phyloP scores from a whole-genome alignment of 1,140 invertebrate genomes.

The Agrilus planipennis region DNA sequence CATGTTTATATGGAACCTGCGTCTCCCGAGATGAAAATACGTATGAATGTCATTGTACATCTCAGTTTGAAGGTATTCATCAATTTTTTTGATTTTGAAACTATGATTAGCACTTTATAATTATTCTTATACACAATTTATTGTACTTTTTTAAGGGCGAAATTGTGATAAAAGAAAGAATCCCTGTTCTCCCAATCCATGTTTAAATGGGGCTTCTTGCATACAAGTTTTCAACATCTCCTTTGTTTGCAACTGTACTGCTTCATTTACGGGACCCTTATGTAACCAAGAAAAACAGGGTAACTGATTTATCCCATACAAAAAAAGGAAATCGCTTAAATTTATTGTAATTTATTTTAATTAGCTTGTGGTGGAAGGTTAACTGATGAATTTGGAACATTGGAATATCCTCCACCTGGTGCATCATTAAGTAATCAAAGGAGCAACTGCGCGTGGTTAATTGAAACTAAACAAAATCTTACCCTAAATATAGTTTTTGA shows the following conservation, averaged over 20 bases:
- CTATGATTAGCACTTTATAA: too few species aligned
- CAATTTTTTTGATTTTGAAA: not conserved
- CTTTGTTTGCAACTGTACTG: slow-evolving; percentile 45
- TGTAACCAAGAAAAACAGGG: slow-evolving; percentile 40
- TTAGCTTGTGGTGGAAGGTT: slow-evolving; percentile 55
- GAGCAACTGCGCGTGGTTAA: slow-evolving; percentile 70
- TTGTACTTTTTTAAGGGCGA: slow-evolving; percentile 35
- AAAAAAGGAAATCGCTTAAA: not conserved
- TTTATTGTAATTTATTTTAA: slow-evolving; percentile 11
- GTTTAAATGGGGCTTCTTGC: slow-evolving; percentile 74
- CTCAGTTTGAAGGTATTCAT: slow-evolving; percentile 42
- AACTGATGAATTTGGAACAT: slow-evolving; percentile 41
- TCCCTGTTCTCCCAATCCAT: slow-evolving; percentile 60
- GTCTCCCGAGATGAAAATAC: slow-evolving; percentile 25
- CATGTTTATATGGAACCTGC: slow-evolving; percentile 57
- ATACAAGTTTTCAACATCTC: slow-evolving; percentile 29
- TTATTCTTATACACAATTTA: too few species aligned
- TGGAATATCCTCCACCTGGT: slow-evolving; percentile 53
- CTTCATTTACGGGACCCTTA: slow-evolving; percentile 42
- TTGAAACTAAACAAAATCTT: slow-evolving; percentile 48
- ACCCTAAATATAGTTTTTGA: slow-evolving; percentile 71
- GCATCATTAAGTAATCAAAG: slow-evolving; percentile 45
- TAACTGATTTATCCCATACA: slow-evolving; percentile 30
- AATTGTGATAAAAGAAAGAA: slow-evolving; percentile 46
- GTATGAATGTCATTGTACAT: slow-evolving; percentile 46